These are phyloP conservation scores for Pachyseris speciosa DNA, from an alignment of 64 coral and sea anemone genomes.

Conservation along the genomic window DNA sequence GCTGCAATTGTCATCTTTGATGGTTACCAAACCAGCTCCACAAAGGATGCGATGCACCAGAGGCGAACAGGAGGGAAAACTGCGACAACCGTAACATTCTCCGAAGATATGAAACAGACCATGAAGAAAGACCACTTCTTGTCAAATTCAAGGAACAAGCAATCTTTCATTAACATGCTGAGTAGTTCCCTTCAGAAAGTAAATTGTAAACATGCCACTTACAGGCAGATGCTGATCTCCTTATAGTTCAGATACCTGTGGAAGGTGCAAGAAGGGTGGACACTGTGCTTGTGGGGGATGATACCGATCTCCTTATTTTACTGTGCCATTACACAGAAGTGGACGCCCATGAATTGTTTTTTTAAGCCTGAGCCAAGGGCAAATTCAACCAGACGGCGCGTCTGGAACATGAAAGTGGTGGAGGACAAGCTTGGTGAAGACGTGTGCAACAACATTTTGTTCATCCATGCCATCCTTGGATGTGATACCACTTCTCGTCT, in stretches of 20 bases:
- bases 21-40: conserved; percentile 12
- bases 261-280: background rate
- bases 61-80: conserved; percentile 19
- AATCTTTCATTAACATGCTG: conserved; percentile 42
- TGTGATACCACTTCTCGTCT: conserved; percentile 69
- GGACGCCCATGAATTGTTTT: background rate
- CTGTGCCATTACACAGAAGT: conserved; percentile 31
- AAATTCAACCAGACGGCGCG: background rate
- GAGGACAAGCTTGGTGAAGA: background rate
- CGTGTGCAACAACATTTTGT: conserved; percentile 27
- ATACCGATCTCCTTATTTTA: conserved; percentile 49
- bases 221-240: conserved; percentile 27
- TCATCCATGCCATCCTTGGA: conserved; percentile 48
- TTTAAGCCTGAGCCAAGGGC: conserved; percentile 69
- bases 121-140: conserved; percentile 40
- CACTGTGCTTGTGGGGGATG: conserved; percentile 31
- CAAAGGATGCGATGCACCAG: conserved; percentile 37
- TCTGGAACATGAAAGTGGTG: conserved; percentile 48
- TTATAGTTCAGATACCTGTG: background rate
- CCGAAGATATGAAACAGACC: conserved; percentile 22
- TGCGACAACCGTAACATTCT: conserved; percentile 6
- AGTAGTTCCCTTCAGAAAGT: background rate
- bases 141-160: conserved; percentile 47
- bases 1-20: conserved; percentile 46
- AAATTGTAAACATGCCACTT: background rate